A percentile compares a stretch with the other conserved stretches of the same genome.
Evolutionary conservation across 2,113 vertebrate genomes (phyloP).

Genomic region (Bos taurus): ARS-UCD2.0 NC_037351.1:8207501-8208000

Average conservation of each 20-base stretch:
- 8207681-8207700: neutral
- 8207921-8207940: conserved; percentile 24
- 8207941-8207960: conserved; percentile 24
- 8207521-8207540: neutral
- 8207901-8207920: conserved; percentile 20
- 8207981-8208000: neutral
- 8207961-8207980: neutral
- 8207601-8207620: neutral
- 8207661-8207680: neutral
- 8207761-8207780: neutral
- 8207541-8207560: neutral
- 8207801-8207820: conserved; percentile 20
- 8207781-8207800: neutral
- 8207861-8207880: neutral
- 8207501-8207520: neutral
- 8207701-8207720: neutral
- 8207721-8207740: conserved; percentile 12
- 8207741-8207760: conserved; percentile 9
- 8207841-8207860: conserved; percentile 30
- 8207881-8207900: conserved; percentile 46
- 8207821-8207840: conserved; percentile 28
- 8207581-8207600: neutral
- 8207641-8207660: neutral
- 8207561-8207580: neutral
- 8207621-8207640: neutral